Evolutionary conservation across 2,113 vertebrate genomes (phyloP), one percentile per base, ranked within the genome.

Genomic region (Tricholaema leucomelas): DNA sequence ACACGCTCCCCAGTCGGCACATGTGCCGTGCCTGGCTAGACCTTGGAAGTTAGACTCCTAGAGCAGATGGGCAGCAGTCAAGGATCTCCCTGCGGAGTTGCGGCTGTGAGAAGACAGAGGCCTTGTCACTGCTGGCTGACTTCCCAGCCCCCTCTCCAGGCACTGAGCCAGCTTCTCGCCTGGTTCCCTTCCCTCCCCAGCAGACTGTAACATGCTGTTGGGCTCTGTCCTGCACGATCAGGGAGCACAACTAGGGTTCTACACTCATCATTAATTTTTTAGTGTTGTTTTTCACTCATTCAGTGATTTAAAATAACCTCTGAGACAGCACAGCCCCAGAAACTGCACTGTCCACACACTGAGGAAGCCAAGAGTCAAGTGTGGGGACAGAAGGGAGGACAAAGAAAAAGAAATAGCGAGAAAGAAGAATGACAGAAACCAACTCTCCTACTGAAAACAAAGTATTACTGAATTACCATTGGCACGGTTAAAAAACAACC

Each of bases 41-140:
- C 74, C 74, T 35, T 16, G 59, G 75, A 70, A 76, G 28, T 71
- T 50, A 74, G 25, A 63, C 59, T 81, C 87, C 78, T 72, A 42
- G 4, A 81, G 78, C 92, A 92, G 89, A 76, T 5, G 7, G 88
- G 63, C 84, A 87, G 85, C 84, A 76, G 84, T 48, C 80, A 95
- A 67, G 76, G 56, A 91, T 86, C 76, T 92, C 94, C 82, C 65
- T 40, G 85, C 0, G 4, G 90, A 78, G 88, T 1, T 50, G 56
- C 2, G 9, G 42, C 71, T 15, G 14, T 67, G 67, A 85, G 58
- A 79, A 81, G 60, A 84, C 23, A n/a, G 40, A 88, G 72, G 42
- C 81, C 92, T 77, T 8, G 2, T 38, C 0, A 0, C 54, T 84
- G 77, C 61, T 0, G 0, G 42, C 77, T 88, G 88, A 78, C 58